A percentile compares a stretch with the other conserved stretches of the same genome.
phyloP scores from a whole-genome alignment of 1,140 invertebrate genomes.

The Papilio glaucus region DNA sequence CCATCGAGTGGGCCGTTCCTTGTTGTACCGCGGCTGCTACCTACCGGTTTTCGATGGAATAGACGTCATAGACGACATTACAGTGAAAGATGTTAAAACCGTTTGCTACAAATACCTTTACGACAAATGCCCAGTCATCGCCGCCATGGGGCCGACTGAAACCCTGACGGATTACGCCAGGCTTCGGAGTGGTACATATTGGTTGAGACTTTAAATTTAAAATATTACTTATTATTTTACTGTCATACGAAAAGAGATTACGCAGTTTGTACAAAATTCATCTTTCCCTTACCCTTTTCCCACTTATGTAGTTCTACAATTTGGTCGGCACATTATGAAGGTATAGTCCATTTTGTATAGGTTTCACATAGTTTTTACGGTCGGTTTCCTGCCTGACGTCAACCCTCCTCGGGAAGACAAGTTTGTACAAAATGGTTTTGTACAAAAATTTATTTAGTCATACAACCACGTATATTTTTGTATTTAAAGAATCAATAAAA shows the following conservation, averaged over 20 bases:
- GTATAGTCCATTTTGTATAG: too few relatives aligned
- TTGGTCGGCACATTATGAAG: too few relatives aligned
- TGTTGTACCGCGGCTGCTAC: conserved; percentile 89
- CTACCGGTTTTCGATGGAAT: conserved; percentile 88
- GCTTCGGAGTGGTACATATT: conserved; percentile 87
- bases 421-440: too few relatives aligned
- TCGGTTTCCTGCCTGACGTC: too few relatives aligned
- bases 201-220: conserved; percentile 71
- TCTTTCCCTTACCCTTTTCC: too few relatives aligned
- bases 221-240: conserved; percentile 22
- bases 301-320: too few relatives aligned
- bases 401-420: too few relatives aligned
- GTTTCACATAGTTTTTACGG: too few relatives aligned
- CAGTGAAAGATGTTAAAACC: conserved; percentile 84
- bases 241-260: background rate
- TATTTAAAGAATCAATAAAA: too few relatives aligned
- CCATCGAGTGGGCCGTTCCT: conserved; percentile 92
- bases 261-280: too few relatives aligned
- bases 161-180: conserved; percentile 87
- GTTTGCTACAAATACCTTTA: conserved; percentile 88
- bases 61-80: conserved; percentile 87
- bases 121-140: conserved; percentile 88
- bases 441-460: too few relatives aligned
- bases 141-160: conserved; percentile 88
- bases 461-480: too few relatives aligned